Percentiles rank a stretch among this genome's conserved stretches.
phyloP scores from a whole-genome alignment of 2,888 invertebrate species.

The Cosmorhoe ocellata region DNA sequence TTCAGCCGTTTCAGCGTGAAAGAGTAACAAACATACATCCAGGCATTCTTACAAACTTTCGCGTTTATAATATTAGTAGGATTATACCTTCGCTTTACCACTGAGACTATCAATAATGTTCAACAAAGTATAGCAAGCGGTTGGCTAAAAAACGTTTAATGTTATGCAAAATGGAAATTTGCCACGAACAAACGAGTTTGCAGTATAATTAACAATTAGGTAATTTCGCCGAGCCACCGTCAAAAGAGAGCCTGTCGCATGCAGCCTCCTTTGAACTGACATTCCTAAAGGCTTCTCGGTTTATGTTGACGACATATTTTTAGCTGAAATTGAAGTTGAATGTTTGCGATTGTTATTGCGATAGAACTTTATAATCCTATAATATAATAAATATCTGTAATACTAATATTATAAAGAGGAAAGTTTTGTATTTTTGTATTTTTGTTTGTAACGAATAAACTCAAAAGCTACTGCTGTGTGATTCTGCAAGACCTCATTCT shows the following conservation, averaged over 20 bases:
- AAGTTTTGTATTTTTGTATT: too few species aligned
- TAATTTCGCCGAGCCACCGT: slow-evolving; percentile 44
- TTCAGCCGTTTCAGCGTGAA: too few species aligned
- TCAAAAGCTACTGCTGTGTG: too few species aligned
- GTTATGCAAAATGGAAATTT: slow-evolving; percentile 10
- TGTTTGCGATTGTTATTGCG: slow-evolving; percentile 3
- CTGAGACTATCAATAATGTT: too few species aligned
- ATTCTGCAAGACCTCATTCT: too few species aligned
- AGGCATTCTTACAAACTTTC: too few species aligned
- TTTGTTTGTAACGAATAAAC: too few species aligned
- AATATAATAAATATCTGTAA: too few species aligned
- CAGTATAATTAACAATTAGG: slow-evolving; percentile 54
- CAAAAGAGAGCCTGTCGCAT: slow-evolving; percentile 40
- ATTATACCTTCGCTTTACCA: too few species aligned
- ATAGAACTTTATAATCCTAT: neutral
- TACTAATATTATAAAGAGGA: too few species aligned
- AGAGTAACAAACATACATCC: too few species aligned
- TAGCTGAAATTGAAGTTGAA: slow-evolving; percentile 16
- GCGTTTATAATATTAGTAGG: too few species aligned
- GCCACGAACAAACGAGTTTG: slow-evolving; percentile 34
- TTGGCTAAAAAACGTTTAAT: neutral
- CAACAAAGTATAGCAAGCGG: neutral
- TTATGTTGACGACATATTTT: slow-evolving; percentile 30
- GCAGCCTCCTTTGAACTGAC: slow-evolving; percentile 36
- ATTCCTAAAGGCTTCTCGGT: slow-evolving; percentile 22